These are phyloP conservation scores for Meta bourneti DNA, from an alignment of 2,888 invertebrate genomes.

Conservation along the genomic window DNA sequence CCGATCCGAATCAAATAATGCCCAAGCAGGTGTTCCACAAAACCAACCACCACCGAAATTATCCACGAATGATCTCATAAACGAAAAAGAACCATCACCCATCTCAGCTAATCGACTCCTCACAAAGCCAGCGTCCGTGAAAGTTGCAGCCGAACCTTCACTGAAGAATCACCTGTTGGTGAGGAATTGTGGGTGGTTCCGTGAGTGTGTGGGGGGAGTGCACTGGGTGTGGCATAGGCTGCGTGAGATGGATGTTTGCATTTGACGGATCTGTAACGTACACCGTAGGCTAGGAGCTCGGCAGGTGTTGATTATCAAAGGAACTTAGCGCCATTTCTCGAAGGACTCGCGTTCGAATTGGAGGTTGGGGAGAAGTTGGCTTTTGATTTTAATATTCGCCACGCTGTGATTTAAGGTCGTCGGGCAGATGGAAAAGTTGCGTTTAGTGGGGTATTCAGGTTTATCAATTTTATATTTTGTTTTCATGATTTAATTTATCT, in stretches of 20 bases:
- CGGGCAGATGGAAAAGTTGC: too few species aligned
- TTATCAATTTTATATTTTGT: too few species aligned
- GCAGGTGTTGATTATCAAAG: slow-evolving; percentile 42
- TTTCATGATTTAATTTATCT: too few species aligned
- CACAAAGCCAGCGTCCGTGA: background rate
- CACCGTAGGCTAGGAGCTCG: slow-evolving; percentile 20
- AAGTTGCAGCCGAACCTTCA: background rate
- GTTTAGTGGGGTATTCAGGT: too few species aligned
- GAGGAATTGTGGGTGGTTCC: slow-evolving; percentile 45
- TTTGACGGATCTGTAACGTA: slow-evolving; percentile 20
- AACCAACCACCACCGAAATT: background rate
- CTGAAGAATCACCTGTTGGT: slow-evolving; percentile 47
- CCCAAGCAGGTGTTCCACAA: background rate
- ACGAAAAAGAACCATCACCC: background rate
- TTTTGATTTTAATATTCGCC: background rate
- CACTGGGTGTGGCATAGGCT: slow-evolving; percentile 30
- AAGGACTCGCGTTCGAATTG: background rate
- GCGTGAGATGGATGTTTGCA: slow-evolving; percentile 43
- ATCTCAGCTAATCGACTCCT: background rate
- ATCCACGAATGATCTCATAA: background rate
- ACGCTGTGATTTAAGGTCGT: background rate
- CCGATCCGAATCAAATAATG: background rate
- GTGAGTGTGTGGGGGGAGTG: background rate
- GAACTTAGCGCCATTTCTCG: background rate
- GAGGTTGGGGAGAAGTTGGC: background rate